These are phyloP conservation scores for Zaprionus ghesquierei DNA, from an alignment of 1,140 invertebrate genomes.

Conservation along the genomic window DNA sequence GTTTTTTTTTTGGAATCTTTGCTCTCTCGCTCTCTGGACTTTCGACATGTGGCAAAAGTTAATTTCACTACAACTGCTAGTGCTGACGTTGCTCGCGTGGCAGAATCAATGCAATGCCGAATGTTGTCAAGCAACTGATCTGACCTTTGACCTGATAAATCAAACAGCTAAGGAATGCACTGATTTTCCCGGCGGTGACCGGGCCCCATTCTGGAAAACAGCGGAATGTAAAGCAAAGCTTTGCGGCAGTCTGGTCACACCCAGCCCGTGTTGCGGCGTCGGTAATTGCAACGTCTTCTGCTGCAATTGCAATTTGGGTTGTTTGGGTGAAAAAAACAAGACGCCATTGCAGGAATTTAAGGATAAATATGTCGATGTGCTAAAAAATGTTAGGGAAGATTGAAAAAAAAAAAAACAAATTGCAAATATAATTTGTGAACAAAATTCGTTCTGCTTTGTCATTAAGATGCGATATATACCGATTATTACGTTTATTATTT, in stretches of 20 bases:
- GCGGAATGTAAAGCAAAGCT: background rate
- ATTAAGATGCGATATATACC: background rate
- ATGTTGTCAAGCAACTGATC: background rate
- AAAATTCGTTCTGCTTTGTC: background rate
- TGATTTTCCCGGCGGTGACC: background rate
- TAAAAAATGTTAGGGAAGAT: background rate
- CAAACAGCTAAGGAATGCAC: background rate
- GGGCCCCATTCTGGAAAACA: background rate
- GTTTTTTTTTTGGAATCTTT: too few species aligned
- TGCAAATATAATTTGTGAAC: background rate
- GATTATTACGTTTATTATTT: background rate
- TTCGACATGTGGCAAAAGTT: background rate
- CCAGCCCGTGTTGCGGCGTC: background rate
- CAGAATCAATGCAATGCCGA: background rate
- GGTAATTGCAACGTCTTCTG: background rate
- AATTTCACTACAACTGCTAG: background rate
- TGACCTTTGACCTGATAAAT: background rate
- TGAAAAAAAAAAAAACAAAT: background rate
- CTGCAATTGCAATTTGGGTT: slow-evolving; percentile 1
- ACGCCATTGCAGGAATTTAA: background rate
- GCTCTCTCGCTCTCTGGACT: too few species aligned
- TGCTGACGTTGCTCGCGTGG: background rate
- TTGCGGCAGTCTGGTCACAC: background rate
- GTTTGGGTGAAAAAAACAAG: background rate
- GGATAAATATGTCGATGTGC: background rate